Conservation (phyloP, 1,140 invertebrate species). For the Odontomachus brunneus region DNA sequence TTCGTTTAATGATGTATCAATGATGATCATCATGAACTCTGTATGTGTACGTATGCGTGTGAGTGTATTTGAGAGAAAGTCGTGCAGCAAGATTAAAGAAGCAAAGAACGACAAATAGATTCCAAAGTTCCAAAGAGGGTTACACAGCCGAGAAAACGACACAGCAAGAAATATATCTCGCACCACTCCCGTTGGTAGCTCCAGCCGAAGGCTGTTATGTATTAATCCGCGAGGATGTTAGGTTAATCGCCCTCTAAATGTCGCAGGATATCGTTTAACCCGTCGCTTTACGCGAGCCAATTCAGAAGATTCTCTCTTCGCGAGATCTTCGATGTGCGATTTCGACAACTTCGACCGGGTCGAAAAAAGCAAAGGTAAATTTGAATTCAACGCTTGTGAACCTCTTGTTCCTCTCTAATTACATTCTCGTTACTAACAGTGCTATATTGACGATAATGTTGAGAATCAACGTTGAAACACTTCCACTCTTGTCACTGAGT, state of each 20-base stretch:
- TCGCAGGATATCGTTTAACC: neutral
- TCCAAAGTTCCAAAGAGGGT: neutral
- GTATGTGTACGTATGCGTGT: no score
- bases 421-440: no score
- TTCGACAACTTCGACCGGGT: no score
- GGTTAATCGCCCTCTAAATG: constrained; percentile 2
- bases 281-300: neutral
- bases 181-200: neutral
- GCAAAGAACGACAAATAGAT: neutral
- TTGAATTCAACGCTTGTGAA: no score
- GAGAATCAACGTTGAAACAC: no score
- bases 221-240: constrained; percentile 13
- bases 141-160: neutral
- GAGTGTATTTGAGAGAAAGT: neutral
- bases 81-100: constrained; percentile 24
- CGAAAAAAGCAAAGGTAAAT: no score
- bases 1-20: neutral
- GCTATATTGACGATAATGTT: no score
- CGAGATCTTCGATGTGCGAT: neutral
- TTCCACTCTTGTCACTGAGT: no score
- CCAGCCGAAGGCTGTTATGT: constrained; percentile 10
- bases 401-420: no score
- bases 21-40: constrained; percentile 9
- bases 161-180: constrained; percentile 7
- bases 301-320: no score